A percentile compares a stretch with the other conserved stretches of the same genome.
phyloP scores from a whole-genome alignment of 2,797 vertebrate genomes.

The Onychomys leucogaster region DNA sequence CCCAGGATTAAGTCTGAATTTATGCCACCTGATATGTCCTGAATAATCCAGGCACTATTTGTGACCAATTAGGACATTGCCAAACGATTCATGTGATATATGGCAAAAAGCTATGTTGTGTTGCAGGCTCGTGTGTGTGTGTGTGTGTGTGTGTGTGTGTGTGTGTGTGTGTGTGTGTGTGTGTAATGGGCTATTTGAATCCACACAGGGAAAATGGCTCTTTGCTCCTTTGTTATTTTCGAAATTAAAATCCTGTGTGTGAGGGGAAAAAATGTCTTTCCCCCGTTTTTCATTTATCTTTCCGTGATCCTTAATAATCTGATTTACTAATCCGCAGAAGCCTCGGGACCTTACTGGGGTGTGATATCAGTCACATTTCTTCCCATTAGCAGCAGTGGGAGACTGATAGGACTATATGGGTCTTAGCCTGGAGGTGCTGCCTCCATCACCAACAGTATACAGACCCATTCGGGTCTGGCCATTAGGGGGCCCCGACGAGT shows the following conservation, averaged over 20 bases:
- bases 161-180: not conserved
- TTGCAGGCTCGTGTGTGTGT: not conserved
- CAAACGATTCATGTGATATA: conserved; percentile 7
- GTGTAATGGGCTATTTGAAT: not conserved
- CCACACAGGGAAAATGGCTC: not conserved
- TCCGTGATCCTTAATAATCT: not conserved
- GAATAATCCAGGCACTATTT: conserved; percentile 54
- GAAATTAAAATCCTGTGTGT: conserved; percentile 37
- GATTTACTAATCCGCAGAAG: not conserved
- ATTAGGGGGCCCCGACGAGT: not conserved
- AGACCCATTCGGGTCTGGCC: not conserved
- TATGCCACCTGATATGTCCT: conserved; percentile 48
- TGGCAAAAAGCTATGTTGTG: conserved; percentile 37
- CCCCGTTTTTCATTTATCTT: not conserved
- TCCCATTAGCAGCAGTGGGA: not conserved
- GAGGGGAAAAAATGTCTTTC: not conserved
- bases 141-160: not conserved
- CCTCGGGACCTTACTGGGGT: not conserved
- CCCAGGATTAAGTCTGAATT: conserved; percentile 67
- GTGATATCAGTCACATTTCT: not conserved
- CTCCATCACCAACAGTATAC: not conserved
- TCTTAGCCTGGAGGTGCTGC: not conserved
- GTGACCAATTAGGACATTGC: conserved; percentile 50
- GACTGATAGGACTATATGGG: not conserved
- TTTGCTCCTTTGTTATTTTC: conserved; percentile 30